Conservation (phyloP, 1,140 invertebrate genomes). For the Bombus picipes region DNA sequence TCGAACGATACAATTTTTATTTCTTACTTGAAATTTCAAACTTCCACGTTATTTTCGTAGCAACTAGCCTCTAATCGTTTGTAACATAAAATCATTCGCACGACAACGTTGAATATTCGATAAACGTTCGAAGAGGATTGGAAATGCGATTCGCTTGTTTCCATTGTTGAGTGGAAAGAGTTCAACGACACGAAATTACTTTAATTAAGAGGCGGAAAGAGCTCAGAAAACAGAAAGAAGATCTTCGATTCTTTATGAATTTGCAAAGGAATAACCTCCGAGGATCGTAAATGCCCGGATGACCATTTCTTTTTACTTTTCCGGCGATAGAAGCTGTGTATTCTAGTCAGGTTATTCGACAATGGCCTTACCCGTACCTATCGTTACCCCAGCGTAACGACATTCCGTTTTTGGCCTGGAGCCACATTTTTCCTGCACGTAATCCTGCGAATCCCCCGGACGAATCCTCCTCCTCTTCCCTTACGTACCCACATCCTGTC, state of each 20-base stretch:
- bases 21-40: background rate
- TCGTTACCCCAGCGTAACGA: conserved; percentile 68
- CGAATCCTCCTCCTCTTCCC: conserved; percentile 50
- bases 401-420: conserved; percentile 67
- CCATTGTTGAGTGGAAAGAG: no score
- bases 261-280: conserved; percentile 11
- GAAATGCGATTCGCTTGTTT: background rate
- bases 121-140: background rate
- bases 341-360: conserved; percentile 62
- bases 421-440: conserved; percentile 70
- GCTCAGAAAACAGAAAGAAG: background rate
- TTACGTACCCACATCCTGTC: conserved; percentile 32
- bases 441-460: conserved; percentile 68
- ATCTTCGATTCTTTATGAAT: conserved; percentile 12
- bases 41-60: background rate
- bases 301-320: conserved; percentile 40
- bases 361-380: conserved; percentile 65
- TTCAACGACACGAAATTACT: background rate
- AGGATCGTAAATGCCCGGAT: conserved; percentile 10
- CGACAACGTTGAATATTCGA: background rate
- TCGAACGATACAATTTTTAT: no score
- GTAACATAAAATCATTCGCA: no score
- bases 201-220: background rate
- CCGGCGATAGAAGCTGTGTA: conserved; percentile 33
- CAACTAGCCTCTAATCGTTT: no score